phyloP scores from a whole-genome alignment of 1,140 invertebrate genomes.

The Cherax quadricarinatus region DNA sequence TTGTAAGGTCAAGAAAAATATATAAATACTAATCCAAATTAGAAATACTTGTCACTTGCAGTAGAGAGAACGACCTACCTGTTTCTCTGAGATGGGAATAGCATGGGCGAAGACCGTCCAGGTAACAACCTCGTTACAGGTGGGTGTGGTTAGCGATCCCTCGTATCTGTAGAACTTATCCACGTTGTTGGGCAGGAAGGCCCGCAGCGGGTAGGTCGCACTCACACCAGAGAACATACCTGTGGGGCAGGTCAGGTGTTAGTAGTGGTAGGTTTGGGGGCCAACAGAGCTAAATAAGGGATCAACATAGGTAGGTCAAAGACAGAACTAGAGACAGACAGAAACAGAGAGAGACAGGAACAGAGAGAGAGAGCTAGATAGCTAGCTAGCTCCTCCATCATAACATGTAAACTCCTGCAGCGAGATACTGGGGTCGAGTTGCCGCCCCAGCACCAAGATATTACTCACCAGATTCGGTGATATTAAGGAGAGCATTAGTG shows the following conservation, averaged over 20 bases:
- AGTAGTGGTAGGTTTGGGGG: not conserved
- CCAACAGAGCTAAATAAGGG: not conserved
- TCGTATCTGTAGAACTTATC: conserved; percentile 84
- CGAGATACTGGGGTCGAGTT: no score
- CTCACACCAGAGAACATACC: conserved; percentile 31
- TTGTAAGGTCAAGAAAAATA: not conserved
- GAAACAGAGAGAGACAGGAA: no score
- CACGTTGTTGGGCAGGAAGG: conserved; percentile 79
- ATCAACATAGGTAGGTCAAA: not conserved
- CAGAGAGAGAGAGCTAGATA: not conserved
- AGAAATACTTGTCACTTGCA: not conserved
- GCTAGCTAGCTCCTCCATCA: not conserved
- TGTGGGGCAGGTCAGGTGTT: not conserved
- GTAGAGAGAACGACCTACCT: conserved; percentile 19
- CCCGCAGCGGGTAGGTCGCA: conserved; percentile 75
- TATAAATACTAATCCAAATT: not conserved
- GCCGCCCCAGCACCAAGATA: no score
- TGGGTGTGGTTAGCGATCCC: conserved; percentile 78
- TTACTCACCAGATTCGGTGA: conserved; percentile 35
- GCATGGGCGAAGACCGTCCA: conserved; percentile 79
- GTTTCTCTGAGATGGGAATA: conserved; percentile 54
- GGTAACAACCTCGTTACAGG: conserved; percentile 77
- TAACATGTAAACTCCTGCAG: no score
- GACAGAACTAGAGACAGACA: no score
- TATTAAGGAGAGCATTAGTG: conserved; percentile 43